Evolutionary conservation across 1,140 invertebrate species (phyloP), one percentile per base, ranked within the genome.

Genomic region (Scaptodrosophila lebanonensis): DNA sequence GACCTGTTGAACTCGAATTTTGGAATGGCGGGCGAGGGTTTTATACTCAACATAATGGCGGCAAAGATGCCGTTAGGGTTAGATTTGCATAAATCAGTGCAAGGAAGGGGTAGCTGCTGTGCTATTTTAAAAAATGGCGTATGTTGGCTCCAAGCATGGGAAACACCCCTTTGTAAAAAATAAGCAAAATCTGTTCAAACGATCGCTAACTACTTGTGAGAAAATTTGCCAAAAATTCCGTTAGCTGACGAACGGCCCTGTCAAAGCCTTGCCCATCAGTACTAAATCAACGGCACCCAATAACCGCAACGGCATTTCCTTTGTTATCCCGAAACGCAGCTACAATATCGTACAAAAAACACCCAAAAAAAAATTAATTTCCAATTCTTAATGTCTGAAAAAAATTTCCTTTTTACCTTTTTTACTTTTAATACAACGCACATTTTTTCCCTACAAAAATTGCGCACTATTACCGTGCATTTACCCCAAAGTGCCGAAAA

Each of bases 211-310:
- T 50, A 61, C 35, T 35, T 39, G 75, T 82, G 75, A 83, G 75
- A 82, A 82, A 75, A 75, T 82, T 56, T 57, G 29, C 16, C 36
- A 8, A 56, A 82, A 82, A 83, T 70, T 83, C 75, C 75, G 75
- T 82, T 76, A 76, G 66, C 64, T 50, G 6, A 6, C 8, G 1
- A n/a, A 30, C 49, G 12, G 12, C 5, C 3, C 22, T 25, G 12
- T n/a, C n/a, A n/a, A 33, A 33, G 12, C 12, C 32, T 3, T 52
- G 22, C 30, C 54, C 16, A 52, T 32, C 43, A 29, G 38, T 51
- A 65, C 45, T 68, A 76, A 76, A 76, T 76, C 66, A 76, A 63
- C 42, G 52, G 53, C 29, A 48, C 5, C 40, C 25, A 58, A 17
- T 17, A 35, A 42, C 56, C 56, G 30, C 40, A 42, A 45, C 25